phyloP scores from a whole-genome alignment of 2,888 invertebrate genomes.

The Pyrochroa serraticornis region DNA sequence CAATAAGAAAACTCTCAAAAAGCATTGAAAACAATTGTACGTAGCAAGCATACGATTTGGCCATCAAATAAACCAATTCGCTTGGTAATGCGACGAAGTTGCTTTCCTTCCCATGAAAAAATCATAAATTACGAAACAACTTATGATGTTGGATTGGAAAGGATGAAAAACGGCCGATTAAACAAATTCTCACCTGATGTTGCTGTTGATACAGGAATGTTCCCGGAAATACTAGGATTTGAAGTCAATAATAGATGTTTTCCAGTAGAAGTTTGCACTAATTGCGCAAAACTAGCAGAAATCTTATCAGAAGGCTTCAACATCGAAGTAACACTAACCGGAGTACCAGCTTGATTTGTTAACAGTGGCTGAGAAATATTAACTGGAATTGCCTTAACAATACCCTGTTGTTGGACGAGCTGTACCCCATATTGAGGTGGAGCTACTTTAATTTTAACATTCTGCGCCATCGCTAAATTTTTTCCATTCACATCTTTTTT shows the following conservation, averaged over 20 bases:
- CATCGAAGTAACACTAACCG: conserved; percentile 49
- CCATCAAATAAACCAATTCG: conserved; percentile 3
- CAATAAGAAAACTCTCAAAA: conserved; percentile 17
- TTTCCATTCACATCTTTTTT: conserved; percentile 38
- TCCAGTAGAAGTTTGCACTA: conserved; percentile 74
- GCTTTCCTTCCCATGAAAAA: conserved; percentile 32
- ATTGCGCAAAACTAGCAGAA: conserved; percentile 63
- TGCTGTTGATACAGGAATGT: conserved; percentile 53
- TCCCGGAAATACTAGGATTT: conserved; percentile 53
- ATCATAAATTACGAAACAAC: conserved; percentile 12
- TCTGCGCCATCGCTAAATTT: conserved; percentile 28
- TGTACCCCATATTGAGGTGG: conserved; percentile 61
- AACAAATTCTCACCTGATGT: conserved; percentile 44
- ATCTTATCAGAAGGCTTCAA: conserved; percentile 53
- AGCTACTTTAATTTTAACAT: conserved; percentile 51
- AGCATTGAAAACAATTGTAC: conserved; percentile 19
- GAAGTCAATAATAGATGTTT: conserved; percentile 72
- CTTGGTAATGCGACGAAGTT: conserved; percentile 27
- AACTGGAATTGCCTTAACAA: conserved; percentile 63
- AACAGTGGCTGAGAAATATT: conserved; percentile 40
- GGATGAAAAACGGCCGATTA: conserved; percentile 3
- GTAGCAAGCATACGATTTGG: conserved; percentile 29
- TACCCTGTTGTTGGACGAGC: conserved; percentile 63
- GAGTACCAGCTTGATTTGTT: conserved; percentile 42
- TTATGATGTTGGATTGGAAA: conserved; percentile 32